Base-by-base conservation (phyloP, 2,113 vertebrate species). In the Narcine bancroftii region DNA sequence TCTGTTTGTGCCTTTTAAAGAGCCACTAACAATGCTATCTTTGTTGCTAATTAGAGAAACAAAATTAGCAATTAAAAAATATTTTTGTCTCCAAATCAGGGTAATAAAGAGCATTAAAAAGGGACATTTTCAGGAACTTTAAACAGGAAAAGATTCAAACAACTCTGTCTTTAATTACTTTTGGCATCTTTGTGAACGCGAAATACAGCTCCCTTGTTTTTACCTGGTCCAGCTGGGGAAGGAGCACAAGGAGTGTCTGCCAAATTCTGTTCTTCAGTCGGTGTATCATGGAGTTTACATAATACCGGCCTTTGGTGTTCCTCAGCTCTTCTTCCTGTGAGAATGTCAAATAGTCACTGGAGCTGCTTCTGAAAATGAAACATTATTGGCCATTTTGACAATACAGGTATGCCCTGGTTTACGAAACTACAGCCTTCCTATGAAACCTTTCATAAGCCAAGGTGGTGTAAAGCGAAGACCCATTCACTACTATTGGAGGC, bases 271-370 rank as follows among this genome's bases (percentile, higher is more conserved):
- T 99, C 96, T 98, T 98, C 93, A 97, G 93, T 92, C 98, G 96
- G 92, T 99, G 98, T 36, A 98, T 97, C n/a, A 98, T 95, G 73
- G 98, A 99, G 95, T 99, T 99, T 92, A 95, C 96, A 53, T 98
- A 98, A 95, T 97, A 97, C 76, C 97, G 96, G 0, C 95, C 95
- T 95, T 96, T 98, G 45, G 96, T 96, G 93, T 95, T 97, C 81
- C 97, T 96, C 91, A 97, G 96, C 45, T 95, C 79, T 0, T 95
- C 96, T 93, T 98, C 98, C 98, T 98, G 47, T 66, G 92, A 91
- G 45, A 15, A 45, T 2, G 24, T 42, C 9, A 91, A 69, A 89
- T 66, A 26, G 21, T 45, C 26, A 45, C 33, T 24, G 0, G n/a
- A n/a, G 19, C 33, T 42, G 33, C 19, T 89, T 50, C 33, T 13